phyloP scores from a whole-genome alignment of 2,797 vertebrate genomes.

The Ateles fusciceps region DNA sequence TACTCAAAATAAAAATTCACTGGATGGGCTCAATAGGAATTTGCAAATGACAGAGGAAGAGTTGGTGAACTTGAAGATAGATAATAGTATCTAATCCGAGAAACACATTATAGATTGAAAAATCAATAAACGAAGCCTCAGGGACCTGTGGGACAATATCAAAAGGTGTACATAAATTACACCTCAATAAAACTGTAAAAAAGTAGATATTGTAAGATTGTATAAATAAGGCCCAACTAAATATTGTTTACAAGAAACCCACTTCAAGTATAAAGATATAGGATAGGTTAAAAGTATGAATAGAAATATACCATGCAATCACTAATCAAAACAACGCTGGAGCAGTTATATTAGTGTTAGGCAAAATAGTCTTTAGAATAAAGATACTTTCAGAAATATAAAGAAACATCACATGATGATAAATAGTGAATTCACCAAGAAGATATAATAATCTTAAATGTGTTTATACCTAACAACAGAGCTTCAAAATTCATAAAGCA shows the following conservation, averaged over 20 bases:
- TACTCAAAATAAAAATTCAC: background rate
- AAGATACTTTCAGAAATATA: background rate
- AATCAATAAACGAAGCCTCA: background rate
- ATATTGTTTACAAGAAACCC: background rate
- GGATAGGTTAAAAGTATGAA: background rate
- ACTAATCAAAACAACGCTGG: background rate
- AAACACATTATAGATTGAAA: background rate
- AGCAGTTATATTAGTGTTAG: background rate
- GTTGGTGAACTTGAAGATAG: background rate
- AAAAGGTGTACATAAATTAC: background rate
- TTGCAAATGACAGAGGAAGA: background rate
- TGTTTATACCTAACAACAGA: background rate
- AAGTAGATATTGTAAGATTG: background rate
- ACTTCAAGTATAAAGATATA: background rate
- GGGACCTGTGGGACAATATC: background rate
- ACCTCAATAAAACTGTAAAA: background rate
- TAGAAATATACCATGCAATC: background rate
- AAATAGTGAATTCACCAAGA: background rate
- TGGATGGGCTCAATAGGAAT: background rate
- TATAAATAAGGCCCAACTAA: background rate
- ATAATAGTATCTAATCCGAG: background rate
- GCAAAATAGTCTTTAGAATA: background rate
- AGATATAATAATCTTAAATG: background rate
- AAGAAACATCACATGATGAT: background rate
- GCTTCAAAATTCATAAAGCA: background rate